Percentiles rank a stretch among this genome's conserved stretches.
Evolutionary conservation across 2,113 vertebrate species (phyloP).

Genomic region (Odobenus rosmarus): DNA sequence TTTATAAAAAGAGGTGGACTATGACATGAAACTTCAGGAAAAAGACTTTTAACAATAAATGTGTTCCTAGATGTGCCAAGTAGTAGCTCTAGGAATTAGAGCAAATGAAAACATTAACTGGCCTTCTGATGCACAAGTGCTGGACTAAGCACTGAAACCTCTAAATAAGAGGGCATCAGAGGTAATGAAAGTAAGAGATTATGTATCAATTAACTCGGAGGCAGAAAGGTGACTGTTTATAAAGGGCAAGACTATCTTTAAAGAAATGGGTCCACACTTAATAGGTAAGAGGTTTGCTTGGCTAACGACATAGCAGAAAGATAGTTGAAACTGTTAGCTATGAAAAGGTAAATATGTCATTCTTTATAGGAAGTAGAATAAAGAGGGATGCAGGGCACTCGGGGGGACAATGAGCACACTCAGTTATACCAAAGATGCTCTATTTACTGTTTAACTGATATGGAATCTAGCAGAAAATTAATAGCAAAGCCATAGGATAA

Average conservation of each 20-base stretch:
- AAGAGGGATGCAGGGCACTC: background rate
- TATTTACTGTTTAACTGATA: conserved; percentile 48
- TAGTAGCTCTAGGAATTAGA: background rate
- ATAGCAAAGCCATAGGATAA: background rate
- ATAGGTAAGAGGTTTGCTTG: conserved; percentile 21
- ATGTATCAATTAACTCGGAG: conserved; percentile 35
- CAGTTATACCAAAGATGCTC: conserved; percentile 24
- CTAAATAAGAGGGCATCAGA: conserved; percentile 22
- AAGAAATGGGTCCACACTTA: conserved; percentile 34
- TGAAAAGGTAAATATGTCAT: conserved; percentile 5
- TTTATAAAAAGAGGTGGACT: background rate
- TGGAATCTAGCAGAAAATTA: conserved; percentile 33
- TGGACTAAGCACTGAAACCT: background rate
- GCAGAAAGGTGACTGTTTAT: conserved; percentile 35
- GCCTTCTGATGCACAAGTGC: background rate
- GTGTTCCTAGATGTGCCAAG: background rate
- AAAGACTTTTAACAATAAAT: conserved; percentile 26
- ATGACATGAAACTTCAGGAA: background rate
- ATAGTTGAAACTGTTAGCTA: background rate
- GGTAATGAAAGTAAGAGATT: conserved; percentile 51
- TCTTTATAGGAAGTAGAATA: conserved; percentile 16
- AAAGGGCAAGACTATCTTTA: background rate
- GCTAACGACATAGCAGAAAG: conserved; percentile 15
- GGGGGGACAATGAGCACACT: background rate
- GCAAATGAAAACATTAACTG: background rate